Evolutionary conservation across 1,140 invertebrate genomes (phyloP).

Genomic region (Drosophila virilis): DNA sequence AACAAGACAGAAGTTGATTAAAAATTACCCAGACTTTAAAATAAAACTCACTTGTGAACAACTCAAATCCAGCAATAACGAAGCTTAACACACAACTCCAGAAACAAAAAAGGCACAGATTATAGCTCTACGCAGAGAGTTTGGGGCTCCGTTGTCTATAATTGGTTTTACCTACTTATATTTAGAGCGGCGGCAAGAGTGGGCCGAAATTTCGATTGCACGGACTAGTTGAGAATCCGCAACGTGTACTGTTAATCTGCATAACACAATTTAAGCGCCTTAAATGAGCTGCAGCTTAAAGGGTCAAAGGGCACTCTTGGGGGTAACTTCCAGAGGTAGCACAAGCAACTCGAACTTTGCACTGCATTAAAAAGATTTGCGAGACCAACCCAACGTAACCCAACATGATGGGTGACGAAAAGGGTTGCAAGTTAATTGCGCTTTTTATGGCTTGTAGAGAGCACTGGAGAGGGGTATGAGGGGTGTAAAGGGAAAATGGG

Average conservation of each 20-base stretch:
- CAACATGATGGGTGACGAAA: constrained; percentile 41
- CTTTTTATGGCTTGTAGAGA: constrained; percentile 61
- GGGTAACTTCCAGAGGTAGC: not conserved
- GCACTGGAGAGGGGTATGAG: not conserved
- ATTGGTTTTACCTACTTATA: constrained; percentile 65
- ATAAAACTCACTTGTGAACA: constrained; percentile 29
- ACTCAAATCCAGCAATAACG: constrained; percentile 25
- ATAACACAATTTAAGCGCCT: constrained; percentile 77
- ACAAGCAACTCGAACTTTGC: constrained; percentile 42
- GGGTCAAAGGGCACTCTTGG: constrained; percentile 27
- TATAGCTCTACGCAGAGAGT: not conserved
- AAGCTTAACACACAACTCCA: constrained; percentile 36
- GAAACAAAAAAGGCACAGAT: constrained; percentile 6
- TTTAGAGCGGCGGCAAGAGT: constrained; percentile 27
- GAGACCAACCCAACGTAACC: constrained; percentile 15
- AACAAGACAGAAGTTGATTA: constrained; percentile 31
- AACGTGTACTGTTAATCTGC: constrained; percentile 71
- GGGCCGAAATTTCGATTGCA: constrained; percentile 24
- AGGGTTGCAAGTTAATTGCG: constrained; percentile 73
- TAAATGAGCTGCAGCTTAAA: constrained; percentile 71
- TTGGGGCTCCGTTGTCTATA: constrained; percentile 53
- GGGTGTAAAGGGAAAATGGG: too few relatives aligned
- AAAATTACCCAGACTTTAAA: constrained; percentile 9
- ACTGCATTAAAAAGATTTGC: constrained; percentile 57
- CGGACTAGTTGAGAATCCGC: constrained; percentile 29